Base-by-base conservation (phyloP, 2,888 invertebrate species). In the Arrhopalites spinosus region DNA sequence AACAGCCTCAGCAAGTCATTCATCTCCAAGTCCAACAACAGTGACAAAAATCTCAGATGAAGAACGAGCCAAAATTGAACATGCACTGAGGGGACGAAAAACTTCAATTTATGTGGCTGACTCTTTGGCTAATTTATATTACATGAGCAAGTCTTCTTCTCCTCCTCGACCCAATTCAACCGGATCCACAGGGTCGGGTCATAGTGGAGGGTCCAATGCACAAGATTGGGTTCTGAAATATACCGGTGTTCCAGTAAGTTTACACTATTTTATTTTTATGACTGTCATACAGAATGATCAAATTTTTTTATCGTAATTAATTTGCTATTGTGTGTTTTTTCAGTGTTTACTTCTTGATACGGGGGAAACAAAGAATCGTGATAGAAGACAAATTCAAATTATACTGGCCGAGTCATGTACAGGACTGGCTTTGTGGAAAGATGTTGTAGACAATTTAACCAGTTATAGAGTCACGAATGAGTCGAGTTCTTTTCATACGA, bases 371-470 rank as follows among this genome's bases (percentile, higher is more conserved):
- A 87, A 90, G 74, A 89, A 91, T 25, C 87, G 92, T 75, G 88
- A 89, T 78, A 89, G 90, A 83, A 88, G 91, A 43, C 88, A 90
- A 29, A 89, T 93, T 15, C 90, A 91, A 79, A 89, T 93, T 56
- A 88, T 92, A 2, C 85, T 93, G 70, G 92, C 92, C 1, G 93
- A 93, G 85, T 88, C 91, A 45, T 93, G 93, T 20, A 92, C 93
- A 0, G 92, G 92, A 75, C 93, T 94, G 85, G 90, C 91, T 74
- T 86, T 94, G 27, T 94, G 93, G 93, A 89, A 89, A 81, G 93
- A 94, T 85, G 90, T 90, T 68, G 91, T 94, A 81, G 93, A 93
- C 85, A 92, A 93, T 84, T 86, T 93, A 79, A 91, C 91, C 11
- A 89, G 90, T 75, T 94, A 93, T 87, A 84, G 81, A 59, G 83